Conservation (phyloP, 1,140 invertebrate species). For the Zaprionus africanus region DNA sequence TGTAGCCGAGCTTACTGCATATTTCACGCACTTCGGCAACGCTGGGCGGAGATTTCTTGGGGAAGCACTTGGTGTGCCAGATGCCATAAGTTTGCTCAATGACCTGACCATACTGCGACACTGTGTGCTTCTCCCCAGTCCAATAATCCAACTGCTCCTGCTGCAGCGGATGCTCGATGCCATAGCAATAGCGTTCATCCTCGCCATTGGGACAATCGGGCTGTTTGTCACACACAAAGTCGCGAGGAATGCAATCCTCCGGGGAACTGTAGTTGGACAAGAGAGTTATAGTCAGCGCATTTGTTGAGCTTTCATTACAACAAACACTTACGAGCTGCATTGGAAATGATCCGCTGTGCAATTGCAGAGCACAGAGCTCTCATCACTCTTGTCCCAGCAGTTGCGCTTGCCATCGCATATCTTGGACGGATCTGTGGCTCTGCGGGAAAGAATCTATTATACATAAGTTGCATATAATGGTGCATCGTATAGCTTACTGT, state of each 20-base stretch:
- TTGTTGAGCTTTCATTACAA: too few relatives aligned
- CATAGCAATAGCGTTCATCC: slow-evolving; percentile 87
- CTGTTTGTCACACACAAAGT: slow-evolving; percentile 90
- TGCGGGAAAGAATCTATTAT: slow-evolving; percentile 22
- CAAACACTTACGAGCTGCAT: slow-evolving; percentile 85
- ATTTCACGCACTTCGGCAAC: slow-evolving; percentile 81
- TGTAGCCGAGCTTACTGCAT: slow-evolving; percentile 84
- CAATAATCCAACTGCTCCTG: slow-evolving; percentile 56
- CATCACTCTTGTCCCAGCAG: slow-evolving; percentile 92
- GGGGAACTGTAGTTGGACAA: slow-evolving; percentile 46
- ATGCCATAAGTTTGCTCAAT: slow-evolving; percentile 86
- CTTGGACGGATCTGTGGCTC: slow-evolving; percentile 86
- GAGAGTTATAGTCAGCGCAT: background rate
- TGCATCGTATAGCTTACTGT: slow-evolving; percentile 64
- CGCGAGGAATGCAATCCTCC: slow-evolving; percentile 87
- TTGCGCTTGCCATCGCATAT: slow-evolving; percentile 92
- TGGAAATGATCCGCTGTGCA: slow-evolving; percentile 86
- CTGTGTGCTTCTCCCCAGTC: slow-evolving; percentile 39
- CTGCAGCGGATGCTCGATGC: slow-evolving; percentile 74
- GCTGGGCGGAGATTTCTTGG: slow-evolving; percentile 73
- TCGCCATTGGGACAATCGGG: slow-evolving; percentile 89
- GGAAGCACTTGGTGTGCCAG: slow-evolving; percentile 87
- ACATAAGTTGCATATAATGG: too few relatives aligned
- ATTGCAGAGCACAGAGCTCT: slow-evolving; percentile 87
- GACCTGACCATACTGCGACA: slow-evolving; percentile 85